Base-by-base conservation (phyloP, 2,113 vertebrate species). In the Channa argus region DNA sequence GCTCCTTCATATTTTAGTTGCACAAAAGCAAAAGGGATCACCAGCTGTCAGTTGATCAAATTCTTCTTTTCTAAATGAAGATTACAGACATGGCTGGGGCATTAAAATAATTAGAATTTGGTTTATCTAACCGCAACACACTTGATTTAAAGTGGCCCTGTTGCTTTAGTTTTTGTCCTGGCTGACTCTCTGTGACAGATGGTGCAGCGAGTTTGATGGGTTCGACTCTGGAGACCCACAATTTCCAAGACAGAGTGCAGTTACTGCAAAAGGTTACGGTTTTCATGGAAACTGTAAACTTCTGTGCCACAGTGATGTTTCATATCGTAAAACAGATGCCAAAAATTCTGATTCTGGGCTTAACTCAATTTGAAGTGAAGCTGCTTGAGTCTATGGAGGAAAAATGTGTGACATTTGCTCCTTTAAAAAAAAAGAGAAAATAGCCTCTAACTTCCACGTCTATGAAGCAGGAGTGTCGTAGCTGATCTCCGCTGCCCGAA, bases 401-500 rank as follows among this genome's bases (percentile, higher is more conserved):
- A 0, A 44, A 61, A 56, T 60, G 39, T 65, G 34, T 80, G 24
- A 24, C 24, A 24, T 24, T 24, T 24, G 24, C 24, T 24, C 24
- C 24, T 24, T 24, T 24, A 24, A 24, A 24, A 24, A 24, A 24
- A 24, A 24, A 24, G 24, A 24, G 24, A 24, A 24, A 24, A 24
- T 24, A 24, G 24, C 24, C 24, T 24, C 24, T 24, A 24, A 24
- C 24, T 24, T 24, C 24, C 24, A 24, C 65, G 11, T 43, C 46
- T 34, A 5, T 63, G 65, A 49, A 63, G 33, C 55, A 8, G 34
- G 11, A 66, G 34, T 39, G 46, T 80, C 34, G 63, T 50, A 58
- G 39, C 63, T 8, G 4, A 46, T 71, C 46, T 52, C 2, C 69
- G 69, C 2, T 3, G 37, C 59, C 37, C 39, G 43, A 37, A 13